Evolutionary conservation across 2,797 vertebrate species (phyloP), one percentile per base, ranked within the genome.

Genomic region (Myiothlypis chrysogaster): DNA sequence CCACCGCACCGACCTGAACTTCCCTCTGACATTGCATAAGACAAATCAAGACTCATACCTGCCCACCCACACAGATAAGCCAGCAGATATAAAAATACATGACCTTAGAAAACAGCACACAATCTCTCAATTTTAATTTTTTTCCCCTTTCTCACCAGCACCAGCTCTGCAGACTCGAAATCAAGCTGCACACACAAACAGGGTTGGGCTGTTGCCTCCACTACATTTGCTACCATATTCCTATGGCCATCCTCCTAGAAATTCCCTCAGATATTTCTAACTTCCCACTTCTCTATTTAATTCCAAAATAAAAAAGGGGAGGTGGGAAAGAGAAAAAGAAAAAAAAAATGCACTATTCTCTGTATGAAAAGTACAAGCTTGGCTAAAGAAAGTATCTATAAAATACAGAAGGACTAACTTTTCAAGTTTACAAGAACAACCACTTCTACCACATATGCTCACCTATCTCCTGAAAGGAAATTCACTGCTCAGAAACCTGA

Each of bases 81-180:
- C 24, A 28, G 80, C 46, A 73, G 53, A 63, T 81, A 94, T 66
- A 96, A 97, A 98, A 98, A 97, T 93, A 96, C 41, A 47, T 81
- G 78, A 93, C 93, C 96, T 96, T 97, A 96, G 94, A 96, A 96
- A 89, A 28, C 93, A 97, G 95, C 93, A 92, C 94, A 85, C 4
- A 12, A 43, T 86, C 71, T 95, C 89, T 88, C 79, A 19, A 9
- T 64, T 90, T 76, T 19, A 24, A 6, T 12, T 85, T 85, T 76
- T 77, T 23, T 3, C 5, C 25, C 18, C n/a, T 85, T 76, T 79
- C 75, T 93, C 64, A 72, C 72, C 82, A 89, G 83, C 32, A 35
- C 47, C 18, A 68, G 44, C 16, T 84, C 68, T 49, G 55, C 35
- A 72, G 61, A 52, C 39, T 64, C 1, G 0, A 90, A 78, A 65